Evolutionary conservation across 2,797 vertebrate species (phyloP), one percentile per base, ranked within the genome.

Genomic region (Distichodus sexfasciatus): DNA sequence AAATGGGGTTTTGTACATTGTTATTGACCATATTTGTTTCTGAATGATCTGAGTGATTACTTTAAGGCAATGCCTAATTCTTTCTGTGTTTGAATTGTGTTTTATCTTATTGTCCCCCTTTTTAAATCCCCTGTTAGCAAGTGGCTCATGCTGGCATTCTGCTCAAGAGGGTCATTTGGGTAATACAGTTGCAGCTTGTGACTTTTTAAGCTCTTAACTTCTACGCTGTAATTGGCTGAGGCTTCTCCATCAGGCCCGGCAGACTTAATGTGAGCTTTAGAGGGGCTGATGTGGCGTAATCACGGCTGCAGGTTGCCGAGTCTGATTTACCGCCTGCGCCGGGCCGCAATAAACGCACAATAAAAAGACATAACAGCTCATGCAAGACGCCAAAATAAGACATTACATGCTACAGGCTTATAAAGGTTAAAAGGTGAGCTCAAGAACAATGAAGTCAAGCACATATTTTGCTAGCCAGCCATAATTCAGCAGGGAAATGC

Each of bases 271-370:
- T 36, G 65, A 75, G 69, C 90, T 89, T 90, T 88, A 90, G 86
- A 82, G 84, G 82, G 87, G 85, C 84, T 86, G 87, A 91, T 91
- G 86, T 83, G 86, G 87, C 82, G 82, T 90, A 89, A 91, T 92
- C 86, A 86, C 83, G 77, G 81, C 85, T 86, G 85, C 82, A 88
- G 85, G 82, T 89, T 85, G 80, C 83, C 80, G 74, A 72, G 76
- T 64, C 68, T 84, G 82, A 85, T 86, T 90, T 87, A 84, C 64
- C 79, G 82, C 80, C 84, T 77, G 81, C 79, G 78, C 76, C 29
- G 48, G 63, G 69, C 60, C 51, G 79, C 82, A 83, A 87, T 87
- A 84, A 90, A 90, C 84, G 84, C 82, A 76, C 84, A 87, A 80
- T 87, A 87, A 90, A 89, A n/a, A 86, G 67, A 72, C 72, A 84